phyloP scores from a whole-genome alignment of 2,797 vertebrate species.

The Tragopan temminckii region DNA sequence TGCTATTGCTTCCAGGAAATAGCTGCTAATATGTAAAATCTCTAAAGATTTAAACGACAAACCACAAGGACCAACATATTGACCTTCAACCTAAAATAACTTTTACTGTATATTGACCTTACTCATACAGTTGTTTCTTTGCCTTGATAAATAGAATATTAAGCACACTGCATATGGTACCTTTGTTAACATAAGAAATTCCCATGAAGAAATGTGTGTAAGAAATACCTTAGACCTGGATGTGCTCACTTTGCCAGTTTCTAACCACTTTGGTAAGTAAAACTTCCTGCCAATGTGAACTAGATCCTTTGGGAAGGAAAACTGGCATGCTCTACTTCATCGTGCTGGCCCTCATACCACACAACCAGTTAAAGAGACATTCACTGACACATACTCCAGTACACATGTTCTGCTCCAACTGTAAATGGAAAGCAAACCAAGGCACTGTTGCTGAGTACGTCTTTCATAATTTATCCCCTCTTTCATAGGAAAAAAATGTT shows the following conservation, averaged over 20 bases:
- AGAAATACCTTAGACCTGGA: slow-evolving; percentile 52
- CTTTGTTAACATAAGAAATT: slow-evolving; percentile 49
- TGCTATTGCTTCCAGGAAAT: slow-evolving; percentile 49
- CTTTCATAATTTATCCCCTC: background rate
- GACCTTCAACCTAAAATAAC: slow-evolving; percentile 55
- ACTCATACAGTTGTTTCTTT: slow-evolving; percentile 30
- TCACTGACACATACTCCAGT: background rate
- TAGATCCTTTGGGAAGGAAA: slow-evolving; percentile 42
- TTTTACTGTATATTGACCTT: slow-evolving; percentile 50
- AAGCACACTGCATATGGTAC: background rate
- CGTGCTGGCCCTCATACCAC: background rate
- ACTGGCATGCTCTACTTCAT: background rate
- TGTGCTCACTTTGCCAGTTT: slow-evolving; percentile 50
- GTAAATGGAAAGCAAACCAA: background rate
- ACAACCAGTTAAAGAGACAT: slow-evolving; percentile 20
- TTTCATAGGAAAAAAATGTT: background rate
- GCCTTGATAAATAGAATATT: slow-evolving; percentile 42
- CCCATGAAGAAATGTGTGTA: slow-evolving; percentile 35
- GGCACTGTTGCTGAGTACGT: background rate
- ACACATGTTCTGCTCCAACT: background rate
- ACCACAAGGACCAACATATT: slow-evolving; percentile 46
- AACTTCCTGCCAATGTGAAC: slow-evolving; percentile 69
- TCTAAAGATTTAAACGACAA: slow-evolving; percentile 55
- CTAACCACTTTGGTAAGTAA: slow-evolving; percentile 71
- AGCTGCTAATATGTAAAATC: slow-evolving; percentile 55